These are phyloP conservation scores for Pygoscelis adeliae DNA, from an alignment of 2,113 vertebrate species.

Conservation along the genomic window DNA sequence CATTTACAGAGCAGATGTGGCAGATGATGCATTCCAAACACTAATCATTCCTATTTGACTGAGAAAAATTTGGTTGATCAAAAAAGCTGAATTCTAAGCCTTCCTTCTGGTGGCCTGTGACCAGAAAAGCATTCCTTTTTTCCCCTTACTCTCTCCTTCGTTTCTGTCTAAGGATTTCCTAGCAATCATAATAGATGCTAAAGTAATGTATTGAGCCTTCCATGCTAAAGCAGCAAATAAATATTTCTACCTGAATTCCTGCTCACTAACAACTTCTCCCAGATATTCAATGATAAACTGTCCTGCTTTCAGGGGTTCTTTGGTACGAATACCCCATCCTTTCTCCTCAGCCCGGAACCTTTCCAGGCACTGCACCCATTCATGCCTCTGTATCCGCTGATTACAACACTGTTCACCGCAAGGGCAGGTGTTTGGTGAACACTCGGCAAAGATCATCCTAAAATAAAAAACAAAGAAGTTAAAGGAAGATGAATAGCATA, in stretches of 20 bases:
- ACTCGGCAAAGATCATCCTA: constrained; percentile 98
- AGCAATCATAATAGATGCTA: rapidly evolving
- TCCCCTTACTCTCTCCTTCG: not conserved
- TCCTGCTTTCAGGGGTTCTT: constrained; percentile 88
- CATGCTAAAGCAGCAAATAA: not conserved
- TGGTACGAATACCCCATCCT: constrained; percentile 98
- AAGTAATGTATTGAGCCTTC: not conserved
- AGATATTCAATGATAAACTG: constrained; percentile 99
- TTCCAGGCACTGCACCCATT: constrained; percentile 97
- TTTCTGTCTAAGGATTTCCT: not conserved
- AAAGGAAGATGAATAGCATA: not conserved
- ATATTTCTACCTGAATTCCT: constrained; percentile 89
- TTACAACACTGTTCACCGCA: constrained; percentile 91
- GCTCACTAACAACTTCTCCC: constrained; percentile 97
- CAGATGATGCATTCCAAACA: not conserved
- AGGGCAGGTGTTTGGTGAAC: constrained; percentile 92
- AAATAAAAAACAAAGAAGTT: not conserved
- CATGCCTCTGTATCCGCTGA: constrained; percentile 95
- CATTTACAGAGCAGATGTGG: not conserved
- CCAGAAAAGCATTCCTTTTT: not conserved
- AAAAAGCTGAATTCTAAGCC: not conserved
- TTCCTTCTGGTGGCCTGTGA: not conserved
- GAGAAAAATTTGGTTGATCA: not conserved
- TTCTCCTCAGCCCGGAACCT: constrained; percentile 96
- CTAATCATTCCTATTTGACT: not conserved